Conservation (phyloP, 2,113 vertebrate species). For the Protobothrops mucrosquamatus region DNA sequence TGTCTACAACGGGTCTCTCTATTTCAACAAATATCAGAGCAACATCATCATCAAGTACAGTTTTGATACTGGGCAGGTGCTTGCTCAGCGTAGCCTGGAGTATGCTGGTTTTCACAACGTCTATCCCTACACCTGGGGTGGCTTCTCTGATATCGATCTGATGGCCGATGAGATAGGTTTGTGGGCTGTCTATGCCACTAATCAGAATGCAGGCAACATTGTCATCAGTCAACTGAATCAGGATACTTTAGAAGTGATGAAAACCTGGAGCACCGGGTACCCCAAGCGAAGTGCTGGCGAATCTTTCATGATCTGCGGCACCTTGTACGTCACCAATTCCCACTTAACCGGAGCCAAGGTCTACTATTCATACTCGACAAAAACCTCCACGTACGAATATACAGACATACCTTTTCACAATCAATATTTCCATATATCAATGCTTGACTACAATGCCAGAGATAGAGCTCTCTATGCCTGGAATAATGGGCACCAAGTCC, state of each 20-base stretch:
- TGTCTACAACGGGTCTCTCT: slow-evolving; percentile 96
- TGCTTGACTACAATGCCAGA: slow-evolving; percentile 97
- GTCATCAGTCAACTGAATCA: slow-evolving; percentile 93
- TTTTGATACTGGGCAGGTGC: slow-evolving; percentile 87
- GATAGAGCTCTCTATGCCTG: slow-evolving; percentile 96
- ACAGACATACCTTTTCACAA: slow-evolving; percentile 98
- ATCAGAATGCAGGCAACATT: slow-evolving; percentile 97
- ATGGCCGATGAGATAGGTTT: slow-evolving; percentile 98
- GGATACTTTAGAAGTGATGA: slow-evolving; percentile 87
- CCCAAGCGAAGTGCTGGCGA: slow-evolving; percentile 97
- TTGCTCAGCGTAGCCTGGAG: slow-evolving; percentile 90
- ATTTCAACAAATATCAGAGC: slow-evolving; percentile 99
- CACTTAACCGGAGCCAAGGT: slow-evolving; percentile 97
- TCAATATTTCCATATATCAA: slow-evolving; percentile 99
- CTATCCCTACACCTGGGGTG: slow-evolving; percentile 97
- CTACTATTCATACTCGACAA: slow-evolving; percentile 96
- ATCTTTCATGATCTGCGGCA: slow-evolving; percentile 99
- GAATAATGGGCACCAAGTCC: slow-evolving; percentile 98
- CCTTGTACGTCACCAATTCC: slow-evolving; percentile 94
- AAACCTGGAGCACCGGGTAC: slow-evolving; percentile 96
- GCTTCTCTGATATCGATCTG: slow-evolving; percentile 95
- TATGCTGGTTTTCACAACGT: slow-evolving; percentile 97
- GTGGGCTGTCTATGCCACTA: slow-evolving; percentile 96
- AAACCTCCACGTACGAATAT: slow-evolving; percentile 94
- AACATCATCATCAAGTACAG: slow-evolving; percentile 98